Evolutionary conservation across 1,140 invertebrate species (phyloP).

Genomic region (Heliothis virescens): DNA sequence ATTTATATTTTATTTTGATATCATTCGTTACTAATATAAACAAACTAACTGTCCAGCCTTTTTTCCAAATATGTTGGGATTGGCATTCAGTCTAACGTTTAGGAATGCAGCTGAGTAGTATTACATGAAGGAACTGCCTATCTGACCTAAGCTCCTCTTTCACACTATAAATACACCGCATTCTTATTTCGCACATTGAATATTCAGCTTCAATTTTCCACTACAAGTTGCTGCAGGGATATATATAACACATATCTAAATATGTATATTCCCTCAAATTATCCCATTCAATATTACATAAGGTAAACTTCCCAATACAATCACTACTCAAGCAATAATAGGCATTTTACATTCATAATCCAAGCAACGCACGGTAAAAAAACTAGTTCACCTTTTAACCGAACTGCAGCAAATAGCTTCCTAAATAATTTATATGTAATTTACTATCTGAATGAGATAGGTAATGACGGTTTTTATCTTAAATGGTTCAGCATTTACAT

Average conservation of each 20-base stretch:
- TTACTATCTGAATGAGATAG: conserved; percentile 44
- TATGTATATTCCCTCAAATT: not conserved
- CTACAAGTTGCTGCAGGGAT: too few species aligned
- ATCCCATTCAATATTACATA: conserved; percentile 8
- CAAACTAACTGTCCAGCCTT: too few species aligned
- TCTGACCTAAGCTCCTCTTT: too few species aligned
- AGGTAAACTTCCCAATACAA: conserved; percentile 31
- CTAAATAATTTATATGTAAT: conserved; percentile 65
- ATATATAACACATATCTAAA: too few species aligned
- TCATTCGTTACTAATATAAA: too few species aligned
- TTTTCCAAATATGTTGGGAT: too few species aligned
- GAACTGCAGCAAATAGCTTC: conserved; percentile 64
- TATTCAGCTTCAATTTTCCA: not conserved
- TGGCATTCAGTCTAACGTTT: too few species aligned
- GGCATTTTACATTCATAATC: conserved; percentile 64
- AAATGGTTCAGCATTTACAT: conserved; percentile 34
- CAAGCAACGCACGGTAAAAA: conserved; percentile 61
- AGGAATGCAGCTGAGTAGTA: too few species aligned
- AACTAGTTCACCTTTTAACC: conserved; percentile 73
- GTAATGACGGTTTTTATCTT: conserved; percentile 25
- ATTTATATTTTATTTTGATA: too few species aligned
- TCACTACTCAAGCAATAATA: conserved; percentile 31
- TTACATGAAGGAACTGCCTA: too few species aligned
- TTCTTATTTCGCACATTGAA: too few species aligned
- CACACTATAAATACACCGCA: too few species aligned